Evolutionary conservation across 1,140 invertebrate species (phyloP), one percentile per base, ranked within the genome.

Genomic region (Nilaparvata lugens): DNA sequence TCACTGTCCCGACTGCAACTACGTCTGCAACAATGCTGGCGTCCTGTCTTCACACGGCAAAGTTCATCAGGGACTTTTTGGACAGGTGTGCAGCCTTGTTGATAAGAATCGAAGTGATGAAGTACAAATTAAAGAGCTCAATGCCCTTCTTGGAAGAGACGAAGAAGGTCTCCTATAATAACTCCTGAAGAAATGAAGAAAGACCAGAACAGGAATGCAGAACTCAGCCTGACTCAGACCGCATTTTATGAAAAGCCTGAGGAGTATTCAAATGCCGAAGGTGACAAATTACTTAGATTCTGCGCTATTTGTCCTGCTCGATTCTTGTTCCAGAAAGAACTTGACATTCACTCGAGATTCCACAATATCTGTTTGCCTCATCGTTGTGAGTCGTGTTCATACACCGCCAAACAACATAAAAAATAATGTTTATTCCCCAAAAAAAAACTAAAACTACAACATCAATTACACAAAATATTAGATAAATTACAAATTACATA

Each of bases 1-100:
- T 64, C 76, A 78, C 58, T 94, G 90, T 70, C 79, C 83, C 1
- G 82, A 89, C 64, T 94, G 91, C 72, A 89, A 87, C 72, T 93
- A 89, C 68, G 81, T 83, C 16, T 91, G 88, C 70, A 83, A 86
- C 42, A 87, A 84, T 67, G 83, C 84, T 24, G 84, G 83, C 3
- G 81, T 88, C 19, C 76, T 92, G 64, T 83, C 86, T 9, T 81
- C 86, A 52, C 90, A 93, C 73, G 77, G 83, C 24, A 90, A 90
- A 69, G 85, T 88, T 45, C 89, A 93, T 69, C 79, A 81, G 60
- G 85, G 84, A 43, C 76, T 81, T 48, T 81, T 85, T 63, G 84
- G 85, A 5, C 81, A 80, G 16, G 82, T 87, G 31, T 84, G 86
- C 66, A 83, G 82, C 61, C 74, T 87, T 1, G 85, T 87, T 9